Percentiles rank a stretch among this genome's conserved stretches.
These are phyloP conservation scores for Papilio polytes DNA, from an alignment of 1,140 invertebrate species.

Conservation along the genomic window DNA sequence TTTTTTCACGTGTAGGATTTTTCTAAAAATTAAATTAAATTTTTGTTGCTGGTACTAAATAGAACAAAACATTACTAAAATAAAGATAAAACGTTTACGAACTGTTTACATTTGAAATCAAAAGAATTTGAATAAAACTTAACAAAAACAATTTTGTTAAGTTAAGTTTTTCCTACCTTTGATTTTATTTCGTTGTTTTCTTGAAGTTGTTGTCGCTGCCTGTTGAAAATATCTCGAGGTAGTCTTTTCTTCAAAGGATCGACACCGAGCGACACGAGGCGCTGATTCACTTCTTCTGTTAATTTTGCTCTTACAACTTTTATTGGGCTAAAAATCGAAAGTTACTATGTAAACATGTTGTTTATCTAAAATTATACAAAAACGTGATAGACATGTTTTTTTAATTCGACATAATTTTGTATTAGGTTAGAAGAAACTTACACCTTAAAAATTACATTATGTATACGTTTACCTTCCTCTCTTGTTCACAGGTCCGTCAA, in stretches of 20 bases:
- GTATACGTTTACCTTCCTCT: neutral
- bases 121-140: neutral
- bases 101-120: neutral
- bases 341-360: neutral
- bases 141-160: neutral
- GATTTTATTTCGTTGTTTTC: slow-evolving; percentile 82
- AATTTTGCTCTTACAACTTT: slow-evolving; percentile 75
- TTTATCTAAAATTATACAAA: neutral
- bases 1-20: slow-evolving; percentile 79
- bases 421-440: no score
- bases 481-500: neutral
- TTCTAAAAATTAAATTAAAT: slow-evolving; percentile 73
- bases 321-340: slow-evolving; percentile 61
- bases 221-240: slow-evolving; percentile 78
- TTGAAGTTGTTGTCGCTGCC: slow-evolving; percentile 81
- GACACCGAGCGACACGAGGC: slow-evolving; percentile 83
- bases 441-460: no score
- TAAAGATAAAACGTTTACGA: no score
- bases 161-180: slow-evolving; percentile 67
- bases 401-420: no score
- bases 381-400: no score
- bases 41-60: no score
- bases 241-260: slow-evolving; percentile 84
- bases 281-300: slow-evolving; percentile 80
- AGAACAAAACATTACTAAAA: no score